Evolutionary conservation across 2,797 vertebrate species (phyloP), one percentile per base, ranked within the genome.

Genomic region (Ficedula albicollis): DNA sequence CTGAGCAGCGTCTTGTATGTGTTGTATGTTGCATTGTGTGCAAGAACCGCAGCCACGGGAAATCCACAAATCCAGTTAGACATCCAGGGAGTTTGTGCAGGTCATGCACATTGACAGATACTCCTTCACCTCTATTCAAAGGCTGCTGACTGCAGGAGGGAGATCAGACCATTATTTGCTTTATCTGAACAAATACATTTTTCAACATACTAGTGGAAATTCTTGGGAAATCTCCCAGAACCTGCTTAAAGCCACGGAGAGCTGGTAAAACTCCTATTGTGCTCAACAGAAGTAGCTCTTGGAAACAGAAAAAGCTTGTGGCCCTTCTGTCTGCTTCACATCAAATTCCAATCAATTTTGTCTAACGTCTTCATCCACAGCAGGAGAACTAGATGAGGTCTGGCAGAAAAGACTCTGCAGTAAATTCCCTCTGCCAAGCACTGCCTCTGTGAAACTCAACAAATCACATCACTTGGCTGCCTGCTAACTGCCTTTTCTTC

Each of bases 331-430:
- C 86, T 90, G 52, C 41, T 89, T 73, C 90, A 70, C 56, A 86
- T 88, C 63, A 87, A 77, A 85, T 87, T 89, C 66, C 44, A 87
- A 68, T 87, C 73, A 95, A 39, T 96, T 92, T 92, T 90, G 23
- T 22, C 55, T 89, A 56, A 79, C 69, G 54, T 29, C 54, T 84
- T 95, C 75, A 74, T 34, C 48, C 6, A 0, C 48, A 84, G 72
- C 55, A 79, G 62, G 51, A 75, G 30, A 83, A 54, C n/a, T 49
- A 72, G 74, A 92, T 20, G 26, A 87, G 38, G 30, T 87, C 75
- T 90, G 86, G 70, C 84, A 92, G 81, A 74, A 73, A 89, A 58
- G 34, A 23, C 63, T 86, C 30, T 63, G 48, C 56, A 84, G 49
- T 87, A 76, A 86, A 91, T 76, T 94, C 43, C 51, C 15, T 82